Evolutionary conservation across 2,797 vertebrate genomes (phyloP).

Genomic region (Anabacerthia variegaticeps): DNA sequence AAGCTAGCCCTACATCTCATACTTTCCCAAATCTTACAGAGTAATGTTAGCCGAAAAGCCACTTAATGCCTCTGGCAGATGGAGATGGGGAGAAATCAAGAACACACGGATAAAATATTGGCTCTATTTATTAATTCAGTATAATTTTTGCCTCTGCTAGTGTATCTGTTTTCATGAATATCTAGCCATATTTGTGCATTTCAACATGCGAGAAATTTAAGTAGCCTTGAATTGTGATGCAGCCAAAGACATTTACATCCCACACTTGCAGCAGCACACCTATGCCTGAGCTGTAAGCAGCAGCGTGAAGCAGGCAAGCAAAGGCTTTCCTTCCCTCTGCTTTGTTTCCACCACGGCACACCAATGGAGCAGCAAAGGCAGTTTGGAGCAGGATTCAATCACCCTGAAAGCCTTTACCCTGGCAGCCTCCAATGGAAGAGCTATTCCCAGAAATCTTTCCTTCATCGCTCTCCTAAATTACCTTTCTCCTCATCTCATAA

Average conservation of each 20-base stretch:
- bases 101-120: conserved; percentile 5
- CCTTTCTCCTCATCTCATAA: not conserved
- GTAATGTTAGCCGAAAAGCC: not conserved
- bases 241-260: not conserved
- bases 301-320: fast-evolving
- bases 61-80: conserved; percentile 55
- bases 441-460: not conserved
- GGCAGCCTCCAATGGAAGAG: not conserved
- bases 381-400: not conserved
- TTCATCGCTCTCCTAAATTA: not conserved
- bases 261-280: not conserved
- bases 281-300: fast-evolving
- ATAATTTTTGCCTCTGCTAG: not conserved
- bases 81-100: not conserved
- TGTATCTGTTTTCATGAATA: not conserved
- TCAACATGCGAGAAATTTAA: not conserved
- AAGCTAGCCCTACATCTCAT: not conserved
- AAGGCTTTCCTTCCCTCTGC: not conserved
- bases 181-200: not conserved
- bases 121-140: conserved; percentile 4
- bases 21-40: conserved; percentile 18
- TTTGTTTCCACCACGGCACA: fast-evolving
- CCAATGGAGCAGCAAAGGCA: not conserved
- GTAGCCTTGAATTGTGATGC: not conserved
- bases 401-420: not conserved